Conservation (phyloP, 2,888 invertebrate species). For the Rotaria socialis region DNA sequence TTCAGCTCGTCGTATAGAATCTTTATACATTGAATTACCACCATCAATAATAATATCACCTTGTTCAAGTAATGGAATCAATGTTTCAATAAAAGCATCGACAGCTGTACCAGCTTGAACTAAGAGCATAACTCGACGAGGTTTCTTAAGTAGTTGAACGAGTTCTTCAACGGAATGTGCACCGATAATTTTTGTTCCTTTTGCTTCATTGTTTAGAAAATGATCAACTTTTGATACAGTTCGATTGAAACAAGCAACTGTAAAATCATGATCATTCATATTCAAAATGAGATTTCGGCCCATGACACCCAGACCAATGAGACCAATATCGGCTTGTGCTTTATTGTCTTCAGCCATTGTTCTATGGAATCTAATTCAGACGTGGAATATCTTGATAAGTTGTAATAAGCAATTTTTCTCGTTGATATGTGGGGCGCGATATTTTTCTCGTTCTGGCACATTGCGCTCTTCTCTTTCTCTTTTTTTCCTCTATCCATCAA, state of each 20-base stretch:
- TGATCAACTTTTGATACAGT: slow-evolving; percentile 87
- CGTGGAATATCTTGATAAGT: too few species aligned
- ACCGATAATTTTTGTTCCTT: slow-evolving; percentile 89
- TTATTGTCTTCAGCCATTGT: too few species aligned
- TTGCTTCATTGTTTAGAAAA: slow-evolving; percentile 89
- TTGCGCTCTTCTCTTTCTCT: too few species aligned
- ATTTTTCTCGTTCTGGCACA: too few species aligned
- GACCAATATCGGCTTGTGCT: slow-evolving; percentile 82
- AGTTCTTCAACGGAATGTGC: slow-evolving; percentile 86
- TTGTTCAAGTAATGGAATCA: slow-evolving; percentile 61
- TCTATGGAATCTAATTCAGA: too few species aligned
- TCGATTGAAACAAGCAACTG: slow-evolving; percentile 74
- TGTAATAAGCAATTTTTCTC: too few species aligned
- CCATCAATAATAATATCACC: slow-evolving; percentile 97
- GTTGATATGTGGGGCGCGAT: too few species aligned
- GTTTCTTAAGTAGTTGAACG: slow-evolving; percentile 81
- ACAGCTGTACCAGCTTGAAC: slow-evolving; percentile 84
- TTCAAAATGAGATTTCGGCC: slow-evolving; percentile 96
- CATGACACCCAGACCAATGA: slow-evolving; percentile 98
- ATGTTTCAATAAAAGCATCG: slow-evolving; percentile 82
- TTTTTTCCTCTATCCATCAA: too few species aligned
- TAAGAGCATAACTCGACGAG: slow-evolving; percentile 80
- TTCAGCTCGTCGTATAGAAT: slow-evolving; percentile 75
- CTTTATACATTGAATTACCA: slow-evolving; percentile 93
- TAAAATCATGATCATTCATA: slow-evolving; percentile 98